Evolutionary conservation across 1,140 invertebrate species (phyloP), one percentile per base, ranked within the genome.

Genomic region (Brachionus angularis): DNA sequence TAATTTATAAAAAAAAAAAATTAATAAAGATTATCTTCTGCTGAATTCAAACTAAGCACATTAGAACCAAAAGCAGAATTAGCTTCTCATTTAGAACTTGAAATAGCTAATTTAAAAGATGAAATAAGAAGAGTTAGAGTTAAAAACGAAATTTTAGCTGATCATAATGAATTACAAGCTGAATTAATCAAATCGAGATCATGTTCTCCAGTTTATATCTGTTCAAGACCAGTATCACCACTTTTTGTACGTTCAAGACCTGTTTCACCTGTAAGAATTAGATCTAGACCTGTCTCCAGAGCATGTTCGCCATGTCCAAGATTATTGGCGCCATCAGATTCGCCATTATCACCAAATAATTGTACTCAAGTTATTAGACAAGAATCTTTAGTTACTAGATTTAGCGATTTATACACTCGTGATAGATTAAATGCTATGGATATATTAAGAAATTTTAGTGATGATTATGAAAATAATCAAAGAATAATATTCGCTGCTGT

Each of bases 391-490:
- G 75, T 79, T 34, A 74, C 76, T 1, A 73, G 77, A 16, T 81
- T 77, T 74, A 80, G 80, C 64, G 79, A 81, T 73, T 75, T 81
- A 75, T 80, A 78, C 73, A 75, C 76, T 29, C 74, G 76, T 49
- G 77, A 80, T 27, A 75, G 80, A 31, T 75, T 81, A 1, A 75
- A 77, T 72, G 79, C 79, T 29, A 79, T 81, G 77, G 79, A 80
- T 70, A 80, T 76, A 0, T 75, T 81, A 7, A 72, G 79, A 5
- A 67, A 74, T 23, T 79, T 77, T 71, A 77, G 76, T 12, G 78
- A 80, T 64, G 79, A 81, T 61, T 75, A 79, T 58, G 79, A 81
- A 67, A 81, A 79, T 62, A 80, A 79, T 72, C 79, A 80, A 72
- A 72, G 78, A 71, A 80, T 81, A 49, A 74, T 78, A 71, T 79